Base-by-base conservation (phyloP, 53 echinoderm and acorn worm genomes). In the Apostichopus leukothele region DNA sequence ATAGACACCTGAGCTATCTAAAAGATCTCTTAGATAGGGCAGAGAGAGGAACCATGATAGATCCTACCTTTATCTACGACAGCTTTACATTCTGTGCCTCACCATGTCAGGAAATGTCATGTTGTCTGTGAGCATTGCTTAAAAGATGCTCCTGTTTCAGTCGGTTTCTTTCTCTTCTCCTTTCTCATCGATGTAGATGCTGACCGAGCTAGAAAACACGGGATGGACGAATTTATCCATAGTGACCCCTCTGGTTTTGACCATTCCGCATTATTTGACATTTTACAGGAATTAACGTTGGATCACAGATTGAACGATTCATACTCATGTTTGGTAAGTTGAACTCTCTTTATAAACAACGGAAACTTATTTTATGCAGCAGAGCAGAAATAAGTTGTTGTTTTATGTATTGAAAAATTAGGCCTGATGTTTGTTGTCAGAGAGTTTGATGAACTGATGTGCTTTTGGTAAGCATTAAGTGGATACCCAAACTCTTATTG, bases 41-140 rank as follows among this genome's bases (percentile, higher is more conserved):
- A 6, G 99, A 98, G 93, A 94, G 91, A 76, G 94, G 93, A 54
- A 94, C 95, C 83, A 98, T 95, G 99, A 98, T 98, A 20, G 99
- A 98, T 89, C 99, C 99, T 5, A 98, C 95, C 6, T 92, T 98
- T 76, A 98, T 96, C 73, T 94, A 98, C 84, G 94, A 98, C 92
- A 98, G 99, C 91, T 98, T 98, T 94, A 95, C 99, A 83, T 98
- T 98, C 92, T 98, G 99, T 92, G 99, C 99, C 71, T 95, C 99
- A 60, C 99, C 99, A 96, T 92, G 94, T 98, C 18, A 39, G 39
- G 39, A 39, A 39, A 39, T 39, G 39, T 39, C 39, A 39, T 3
- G 3, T 3, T 39, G 39, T 39, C 39, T 39, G 39, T 39, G 39
- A 39, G 39, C 39, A 39, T 39, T 39, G 39, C 39, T 39, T 39